phyloP scores from a whole-genome alignment of 1,140 invertebrate genomes.

The Hetaerina americana region DNA sequence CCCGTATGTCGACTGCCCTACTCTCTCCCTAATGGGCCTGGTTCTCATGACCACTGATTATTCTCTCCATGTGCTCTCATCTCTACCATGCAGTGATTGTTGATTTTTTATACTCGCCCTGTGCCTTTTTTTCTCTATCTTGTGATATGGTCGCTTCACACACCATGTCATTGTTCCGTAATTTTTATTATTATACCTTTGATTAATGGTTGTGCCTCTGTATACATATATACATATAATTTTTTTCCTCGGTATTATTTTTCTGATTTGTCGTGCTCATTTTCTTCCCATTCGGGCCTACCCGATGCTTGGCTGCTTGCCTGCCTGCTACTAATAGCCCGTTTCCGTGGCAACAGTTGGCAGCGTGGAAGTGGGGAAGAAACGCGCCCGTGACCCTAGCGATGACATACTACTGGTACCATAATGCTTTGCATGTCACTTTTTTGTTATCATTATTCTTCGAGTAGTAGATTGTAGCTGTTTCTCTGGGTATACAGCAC shows the following conservation, averaged over 20 bases:
- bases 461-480: slow-evolving; percentile 14
- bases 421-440: slow-evolving; percentile 36
- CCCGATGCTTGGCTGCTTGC: slow-evolving; percentile 28
- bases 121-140: slow-evolving; percentile 11
- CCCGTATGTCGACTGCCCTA: slow-evolving; percentile 12
- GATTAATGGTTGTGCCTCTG: background rate
- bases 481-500: slow-evolving; percentile 5
- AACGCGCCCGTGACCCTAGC: slow-evolving; percentile 65
- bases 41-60: slow-evolving; percentile 11
- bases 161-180: slow-evolving; percentile 15
- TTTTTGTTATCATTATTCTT: slow-evolving; percentile 10
- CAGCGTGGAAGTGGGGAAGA: slow-evolving; percentile 65
- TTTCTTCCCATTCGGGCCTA: slow-evolving; percentile 22
- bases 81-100: slow-evolving; percentile 13
- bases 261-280: slow-evolving; percentile 28
- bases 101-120: slow-evolving; percentile 9
- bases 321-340: slow-evolving; percentile 37
- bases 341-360: slow-evolving; percentile 37
- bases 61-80: slow-evolving; percentile 4
- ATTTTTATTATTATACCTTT: slow-evolving; percentile 18
- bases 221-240: slow-evolving; percentile 1
- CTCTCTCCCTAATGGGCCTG: slow-evolving; percentile 8
- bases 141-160: slow-evolving; percentile 15
- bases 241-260: slow-evolving; percentile 13
- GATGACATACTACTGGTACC: slow-evolving; percentile 87